Conservation (phyloP, 35 echinoderm and acorn worm genomes). For the Ophiothrix spiculata region DNA sequence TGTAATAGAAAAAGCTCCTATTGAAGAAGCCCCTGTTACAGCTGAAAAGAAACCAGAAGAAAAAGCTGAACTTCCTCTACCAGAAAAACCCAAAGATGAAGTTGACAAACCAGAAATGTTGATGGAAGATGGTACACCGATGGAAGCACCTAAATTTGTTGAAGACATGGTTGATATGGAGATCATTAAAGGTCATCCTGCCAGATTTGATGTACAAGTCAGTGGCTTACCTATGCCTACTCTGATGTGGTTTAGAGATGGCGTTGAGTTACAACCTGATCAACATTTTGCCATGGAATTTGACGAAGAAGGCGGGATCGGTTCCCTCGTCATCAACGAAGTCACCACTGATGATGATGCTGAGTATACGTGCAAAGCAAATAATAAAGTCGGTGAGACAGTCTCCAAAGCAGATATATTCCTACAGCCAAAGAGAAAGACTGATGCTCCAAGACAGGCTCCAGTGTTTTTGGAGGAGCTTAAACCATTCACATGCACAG, state of each 20-base stretch:
- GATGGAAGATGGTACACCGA: slow-evolving; percentile 10
- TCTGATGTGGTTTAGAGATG: slow-evolving; percentile 80
- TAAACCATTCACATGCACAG: slow-evolving; percentile 35
- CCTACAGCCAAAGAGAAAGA: slow-evolving; percentile 71
- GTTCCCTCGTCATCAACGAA: slow-evolving; percentile 77
- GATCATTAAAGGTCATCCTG: slow-evolving; percentile 82
- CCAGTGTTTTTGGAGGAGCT: slow-evolving; percentile 74
- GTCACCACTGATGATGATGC: slow-evolving; percentile 83
- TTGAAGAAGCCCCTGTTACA: slow-evolving; percentile 33
- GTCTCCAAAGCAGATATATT: slow-evolving; percentile 85
- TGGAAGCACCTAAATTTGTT: slow-evolving; percentile 84
- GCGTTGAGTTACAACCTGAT: slow-evolving; percentile 60
- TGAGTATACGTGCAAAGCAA: slow-evolving; percentile 92
- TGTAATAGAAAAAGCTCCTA: neutral
- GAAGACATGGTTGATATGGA: slow-evolving; percentile 97
- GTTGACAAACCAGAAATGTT: slow-evolving; percentile 18
- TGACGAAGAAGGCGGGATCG: slow-evolving; percentile 75
- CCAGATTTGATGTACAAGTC: slow-evolving; percentile 91
- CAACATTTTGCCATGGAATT: slow-evolving; percentile 85
- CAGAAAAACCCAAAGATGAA: slow-evolving; percentile 22
- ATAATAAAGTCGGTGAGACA: slow-evolving; percentile 82
- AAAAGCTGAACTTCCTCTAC: slow-evolving; percentile 35
- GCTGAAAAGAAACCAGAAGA: slow-evolving; percentile 34
- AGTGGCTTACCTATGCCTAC: slow-evolving; percentile 76
- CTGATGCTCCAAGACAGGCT: slow-evolving; percentile 49